phyloP scores from a whole-genome alignment of 37 sponge, comb jelly and placozoan genomes.

The Spongilla lacustris region DNA sequence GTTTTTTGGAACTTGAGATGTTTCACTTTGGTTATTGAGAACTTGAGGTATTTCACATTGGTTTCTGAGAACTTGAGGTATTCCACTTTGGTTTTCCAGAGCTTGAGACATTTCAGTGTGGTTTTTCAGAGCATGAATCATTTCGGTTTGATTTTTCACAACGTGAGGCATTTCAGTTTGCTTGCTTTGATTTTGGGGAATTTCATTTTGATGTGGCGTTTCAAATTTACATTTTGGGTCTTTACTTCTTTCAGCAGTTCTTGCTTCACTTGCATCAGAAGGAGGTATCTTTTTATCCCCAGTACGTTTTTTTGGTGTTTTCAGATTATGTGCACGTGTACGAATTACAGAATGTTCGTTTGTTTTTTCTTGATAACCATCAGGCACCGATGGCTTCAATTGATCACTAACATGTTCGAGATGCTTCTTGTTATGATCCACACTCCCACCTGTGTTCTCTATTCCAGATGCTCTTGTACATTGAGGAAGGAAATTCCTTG shows the following conservation, averaged over 20 bases:
- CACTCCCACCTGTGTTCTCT: neutral
- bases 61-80: neutral
- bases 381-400: neutral
- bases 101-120: neutral
- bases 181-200: too few relatives aligned
- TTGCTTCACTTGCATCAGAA: neutral
- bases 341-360: neutral
- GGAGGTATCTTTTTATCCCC: neutral
- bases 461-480: neutral
- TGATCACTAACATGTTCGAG: neutral
- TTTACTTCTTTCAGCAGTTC: neutral
- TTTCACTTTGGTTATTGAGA: neutral
- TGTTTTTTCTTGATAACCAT: neutral
- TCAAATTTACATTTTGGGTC: neutral
- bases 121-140: too few relatives aligned
- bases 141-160: neutral
- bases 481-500: neutral
- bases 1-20: neutral
- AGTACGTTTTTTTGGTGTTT: neutral
- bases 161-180: too few relatives aligned
- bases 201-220: neutral
- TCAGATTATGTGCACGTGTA: neutral
- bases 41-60: neutral
- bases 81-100: neutral
- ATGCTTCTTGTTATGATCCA: neutral